Percentiles rank a stretch among this genome's conserved stretches.
Conservation (phyloP, 1,140 invertebrate genomes). For the Leptinotarsa texana region DNA sequence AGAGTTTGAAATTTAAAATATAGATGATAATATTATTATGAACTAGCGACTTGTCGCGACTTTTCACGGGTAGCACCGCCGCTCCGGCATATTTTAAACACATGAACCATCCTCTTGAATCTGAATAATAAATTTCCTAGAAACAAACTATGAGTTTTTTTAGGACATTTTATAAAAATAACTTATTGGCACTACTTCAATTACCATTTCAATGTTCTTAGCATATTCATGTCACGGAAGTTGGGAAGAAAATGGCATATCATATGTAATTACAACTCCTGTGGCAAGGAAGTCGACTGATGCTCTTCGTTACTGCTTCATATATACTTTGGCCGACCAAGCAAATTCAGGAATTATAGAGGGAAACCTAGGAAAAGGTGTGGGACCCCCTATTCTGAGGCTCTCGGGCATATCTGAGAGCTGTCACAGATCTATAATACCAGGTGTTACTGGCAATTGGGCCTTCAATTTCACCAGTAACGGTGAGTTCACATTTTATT, state of each 20-base stretch:
- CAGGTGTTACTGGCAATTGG: constrained; percentile 57
- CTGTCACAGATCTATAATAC: constrained; percentile 56
- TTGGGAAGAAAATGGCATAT: constrained; percentile 70
- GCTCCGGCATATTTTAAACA: too few relatives aligned
- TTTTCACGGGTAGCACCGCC: too few relatives aligned
- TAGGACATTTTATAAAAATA: background rate
- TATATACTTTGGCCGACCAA: constrained; percentile 55
- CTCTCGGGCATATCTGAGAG: constrained; percentile 55
- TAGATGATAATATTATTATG: too few relatives aligned
- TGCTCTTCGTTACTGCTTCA: constrained; percentile 59
- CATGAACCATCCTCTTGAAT: too few relatives aligned
- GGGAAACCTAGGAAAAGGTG: constrained; percentile 37
- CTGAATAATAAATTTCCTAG: too few relatives aligned
- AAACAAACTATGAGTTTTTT: too few relatives aligned
- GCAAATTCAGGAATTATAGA: constrained; percentile 40
- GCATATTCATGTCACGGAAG: constrained; percentile 70
- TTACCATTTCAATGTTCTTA: constrained; percentile 50
- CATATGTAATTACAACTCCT: constrained; percentile 66
- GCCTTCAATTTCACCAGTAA: constrained; percentile 65
- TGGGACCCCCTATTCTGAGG: constrained; percentile 53
- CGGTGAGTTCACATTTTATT: constrained; percentile 53
- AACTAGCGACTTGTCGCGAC: too few relatives aligned
- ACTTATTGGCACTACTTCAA: background rate
- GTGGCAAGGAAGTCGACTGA: constrained; percentile 54
- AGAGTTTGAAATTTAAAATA: too few relatives aligned